Evolutionary conservation across 1,140 invertebrate species (phyloP), one percentile per base, ranked within the genome.

Genomic region (Trichogramma pretiosum): DNA sequence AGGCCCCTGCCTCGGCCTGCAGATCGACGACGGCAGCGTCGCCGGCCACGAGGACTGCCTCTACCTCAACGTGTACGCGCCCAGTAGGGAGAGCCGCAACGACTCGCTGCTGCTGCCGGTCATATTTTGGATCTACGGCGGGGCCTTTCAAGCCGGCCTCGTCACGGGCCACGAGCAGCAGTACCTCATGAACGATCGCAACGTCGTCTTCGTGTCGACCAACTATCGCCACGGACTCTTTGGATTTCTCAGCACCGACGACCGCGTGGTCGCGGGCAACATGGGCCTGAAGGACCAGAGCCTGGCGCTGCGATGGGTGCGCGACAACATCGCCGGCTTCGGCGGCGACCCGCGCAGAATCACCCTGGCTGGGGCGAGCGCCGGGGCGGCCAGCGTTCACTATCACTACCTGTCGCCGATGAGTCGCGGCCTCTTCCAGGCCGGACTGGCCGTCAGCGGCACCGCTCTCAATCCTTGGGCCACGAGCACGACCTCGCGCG

Each of bases 361-460:
- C 8, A 77, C 73, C 3, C 44, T 78, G 0, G 58, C 68, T 3
- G 76, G 77, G 40, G 50, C 71, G 2, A 77, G 73, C 32, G 74
- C 77, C 3, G 77, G 76, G 19, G 76, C 67, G 36, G 72, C 66
- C 0, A 76, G 74, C 41, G 73, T 76, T 7, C 74, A 77, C 53
- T 76, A 80, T 58, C 83, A 85, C 57, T 72, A 82, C 52, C 52
- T 84, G 9, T 80, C 69, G 10, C 62, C 61, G 8, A 41, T 64
- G 24, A 68, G 64, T 16, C 49, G 48, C 5, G 62, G 60, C 9
- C 58, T 70, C 7, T 72, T 72, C 46, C 58, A 55, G 54, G 59
- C 79, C 35, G 87, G 82, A 3, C 82, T 92, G 32, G 80, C 88
- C 0, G 77, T 84, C 66, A 90, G 87, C 59, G 89, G 89, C 0